Percentiles rank a stretch among this genome's conserved stretches.
phyloP scores from a whole-genome alignment of 2,888 invertebrate genomes.

The Volucella inanis region DNA sequence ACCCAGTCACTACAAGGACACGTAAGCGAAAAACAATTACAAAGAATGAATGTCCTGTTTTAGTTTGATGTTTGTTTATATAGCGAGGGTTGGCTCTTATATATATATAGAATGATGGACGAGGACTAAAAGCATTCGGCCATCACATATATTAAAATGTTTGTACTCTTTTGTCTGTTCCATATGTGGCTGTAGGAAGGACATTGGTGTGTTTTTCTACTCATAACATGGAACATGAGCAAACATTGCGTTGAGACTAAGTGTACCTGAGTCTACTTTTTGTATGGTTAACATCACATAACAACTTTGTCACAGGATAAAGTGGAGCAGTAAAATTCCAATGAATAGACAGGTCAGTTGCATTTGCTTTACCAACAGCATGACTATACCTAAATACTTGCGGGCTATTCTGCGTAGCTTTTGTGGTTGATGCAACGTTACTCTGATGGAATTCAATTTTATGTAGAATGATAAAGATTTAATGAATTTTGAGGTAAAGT shows the following conservation, averaged over 20 bases:
- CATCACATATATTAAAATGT: constrained; percentile 62
- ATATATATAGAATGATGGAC: neutral
- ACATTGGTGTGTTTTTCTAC: constrained; percentile 4
- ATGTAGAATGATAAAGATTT: too few species aligned
- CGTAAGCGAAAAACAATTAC: constrained; percentile 23
- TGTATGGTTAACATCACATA: constrained; percentile 25
- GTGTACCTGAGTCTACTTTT: constrained; percentile 47
- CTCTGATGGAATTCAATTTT: too few species aligned
- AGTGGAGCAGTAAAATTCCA: constrained; percentile 28
- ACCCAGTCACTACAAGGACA: neutral
- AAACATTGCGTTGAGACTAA: constrained; percentile 66
- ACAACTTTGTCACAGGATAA: constrained; percentile 17
- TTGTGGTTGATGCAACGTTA: neutral
- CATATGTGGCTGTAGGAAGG: constrained; percentile 5
- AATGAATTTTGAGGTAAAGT: too few species aligned
- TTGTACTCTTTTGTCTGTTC: constrained; percentile 40
- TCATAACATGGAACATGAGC: constrained; percentile 59
- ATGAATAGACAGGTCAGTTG: neutral
- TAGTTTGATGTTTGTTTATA: constrained; percentile 22
- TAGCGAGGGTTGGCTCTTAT: constrained; percentile 23
- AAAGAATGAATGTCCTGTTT: constrained; percentile 51
- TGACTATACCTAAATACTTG: constrained; percentile 46
- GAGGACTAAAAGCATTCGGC: constrained; percentile 44
- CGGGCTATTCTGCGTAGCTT: constrained; percentile 20
- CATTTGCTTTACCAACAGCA: neutral